These are phyloP conservation scores for Brachycybe producta DNA, from an alignment of 2,888 invertebrate species.

Conservation along the genomic window DNA sequence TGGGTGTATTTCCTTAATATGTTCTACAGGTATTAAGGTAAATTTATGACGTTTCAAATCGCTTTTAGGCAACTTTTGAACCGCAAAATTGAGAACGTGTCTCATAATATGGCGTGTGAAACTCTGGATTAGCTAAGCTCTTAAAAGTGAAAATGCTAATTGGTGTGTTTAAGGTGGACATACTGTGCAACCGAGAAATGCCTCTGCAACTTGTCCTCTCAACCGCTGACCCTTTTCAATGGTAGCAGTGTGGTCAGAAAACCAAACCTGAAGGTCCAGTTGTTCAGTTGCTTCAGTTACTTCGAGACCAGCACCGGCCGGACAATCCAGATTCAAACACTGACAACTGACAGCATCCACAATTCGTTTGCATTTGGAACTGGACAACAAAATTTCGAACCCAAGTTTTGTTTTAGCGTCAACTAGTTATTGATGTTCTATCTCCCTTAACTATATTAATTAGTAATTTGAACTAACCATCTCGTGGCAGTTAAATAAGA, in stretches of 20 bases:
- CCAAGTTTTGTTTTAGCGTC: neutral
- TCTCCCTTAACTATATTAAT: neutral
- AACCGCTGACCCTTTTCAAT: neutral
- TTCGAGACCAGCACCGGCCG: neutral
- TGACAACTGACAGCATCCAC: neutral
- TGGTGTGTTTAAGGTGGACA: neutral
- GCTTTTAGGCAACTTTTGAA: too few species aligned
- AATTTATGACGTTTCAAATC: too few species aligned
- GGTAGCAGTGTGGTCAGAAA: conserved; percentile 10
- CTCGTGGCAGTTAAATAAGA: conserved; percentile 12
- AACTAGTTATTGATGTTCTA: neutral
- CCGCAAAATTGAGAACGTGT: too few species aligned
- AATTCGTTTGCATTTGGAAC: neutral
- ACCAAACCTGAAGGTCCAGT: conserved; percentile 1
- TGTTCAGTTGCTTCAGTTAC: neutral
- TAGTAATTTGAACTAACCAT: conserved; percentile 17
- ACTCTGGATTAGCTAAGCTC: too few species aligned
- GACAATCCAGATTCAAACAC: conserved; percentile 10
- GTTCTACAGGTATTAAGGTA: too few species aligned
- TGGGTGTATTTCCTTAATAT: too few species aligned
- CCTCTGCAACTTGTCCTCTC: neutral
- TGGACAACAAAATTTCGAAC: neutral
- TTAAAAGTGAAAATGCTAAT: neutral
- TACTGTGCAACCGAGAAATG: conserved; percentile 5
- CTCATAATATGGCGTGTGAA: too few species aligned